Base-by-base conservation (phyloP, 2,888 invertebrate genomes). In the Macaria liturata region DNA sequence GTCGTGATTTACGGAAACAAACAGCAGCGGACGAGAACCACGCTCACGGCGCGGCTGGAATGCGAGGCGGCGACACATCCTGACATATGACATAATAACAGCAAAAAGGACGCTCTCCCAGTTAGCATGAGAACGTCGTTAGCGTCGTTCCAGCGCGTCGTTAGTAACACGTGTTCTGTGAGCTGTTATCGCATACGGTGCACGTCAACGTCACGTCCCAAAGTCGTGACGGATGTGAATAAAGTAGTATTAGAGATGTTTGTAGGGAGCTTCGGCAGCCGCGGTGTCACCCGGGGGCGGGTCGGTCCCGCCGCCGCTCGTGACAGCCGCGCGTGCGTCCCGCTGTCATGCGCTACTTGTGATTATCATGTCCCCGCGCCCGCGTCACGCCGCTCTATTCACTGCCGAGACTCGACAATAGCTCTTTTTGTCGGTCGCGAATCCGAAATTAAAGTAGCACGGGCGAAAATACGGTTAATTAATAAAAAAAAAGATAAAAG, bases 341-440 rank as follows among this genome's bases (percentile, higher is more conserved):
- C 76, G 78, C 77, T 84, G 83, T 86, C 86, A 88, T 87, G 88
- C 83, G 83, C 87, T 84, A 86, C 87, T 86, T 83, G 80, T 82
- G 81, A 88, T 88, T 86, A 85, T 85, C 81, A 80, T 83, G 85
- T 85, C 82, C 83, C 76, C 79, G 84, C 76, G 80, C 80, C 81
- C 78, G 81, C 74, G 76, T 74, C 78, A 80, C 82, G 82, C 82
- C 71, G 64, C 66, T 71, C 69, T 56, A 76, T 76, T 81, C 74
- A 81, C 72, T 64, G 46, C 52, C 60, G 51, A 64, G 63, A 66
- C 64, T 67, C 66, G 61, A 70, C 68, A 61, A 64, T 50, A 61
- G 59, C 64, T 61, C 64, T 61, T 69, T 76, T 76, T 77, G 69
- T 70, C 65, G 69, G 63, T 71, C 65, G 67, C 72, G 64, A 75